Conservation (phyloP, 2,888 invertebrate genomes). For the Morpho helenor region DNA sequence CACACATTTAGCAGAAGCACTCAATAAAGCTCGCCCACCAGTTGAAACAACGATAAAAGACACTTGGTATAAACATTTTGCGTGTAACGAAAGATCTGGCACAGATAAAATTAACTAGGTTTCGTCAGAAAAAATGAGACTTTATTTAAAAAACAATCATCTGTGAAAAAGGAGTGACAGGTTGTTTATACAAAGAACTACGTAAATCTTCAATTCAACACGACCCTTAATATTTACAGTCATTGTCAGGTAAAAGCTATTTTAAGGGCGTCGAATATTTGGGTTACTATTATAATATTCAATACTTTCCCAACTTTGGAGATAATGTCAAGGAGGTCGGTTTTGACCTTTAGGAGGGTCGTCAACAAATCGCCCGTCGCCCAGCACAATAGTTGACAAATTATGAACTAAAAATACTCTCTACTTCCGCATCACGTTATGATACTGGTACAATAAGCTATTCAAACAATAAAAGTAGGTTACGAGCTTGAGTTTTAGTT, state of each 20-base stretch:
- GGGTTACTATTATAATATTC: slow-evolving; percentile 6
- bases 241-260: neutral
- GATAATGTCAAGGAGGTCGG: slow-evolving; percentile 54
- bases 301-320: slow-evolving; percentile 32
- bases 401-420: slow-evolving; percentile 39
- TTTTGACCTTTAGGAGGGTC: slow-evolving; percentile 45
- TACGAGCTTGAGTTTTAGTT: slow-evolving; percentile 22
- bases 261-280: neutral
- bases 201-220: too few relatives aligned
- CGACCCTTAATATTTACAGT: too few relatives aligned
- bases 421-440: slow-evolving; percentile 24
- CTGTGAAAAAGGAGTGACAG: too few relatives aligned
- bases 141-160: too few relatives aligned
- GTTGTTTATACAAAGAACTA: too few relatives aligned
- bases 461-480: slow-evolving; percentile 30
- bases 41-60: too few relatives aligned
- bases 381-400: slow-evolving; percentile 53
- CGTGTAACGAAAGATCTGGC: too few relatives aligned
- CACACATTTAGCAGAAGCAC: neutral
- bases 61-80: too few relatives aligned
- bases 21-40: too few relatives aligned
- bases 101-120: too few relatives aligned
- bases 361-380: slow-evolving; percentile 37
- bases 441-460: slow-evolving; percentile 27
- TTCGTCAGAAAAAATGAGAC: too few relatives aligned